Evolutionary conservation across 2,888 invertebrate genomes (phyloP), one percentile per base, ranked within the genome.

Genomic region (Patella caerulea): DNA sequence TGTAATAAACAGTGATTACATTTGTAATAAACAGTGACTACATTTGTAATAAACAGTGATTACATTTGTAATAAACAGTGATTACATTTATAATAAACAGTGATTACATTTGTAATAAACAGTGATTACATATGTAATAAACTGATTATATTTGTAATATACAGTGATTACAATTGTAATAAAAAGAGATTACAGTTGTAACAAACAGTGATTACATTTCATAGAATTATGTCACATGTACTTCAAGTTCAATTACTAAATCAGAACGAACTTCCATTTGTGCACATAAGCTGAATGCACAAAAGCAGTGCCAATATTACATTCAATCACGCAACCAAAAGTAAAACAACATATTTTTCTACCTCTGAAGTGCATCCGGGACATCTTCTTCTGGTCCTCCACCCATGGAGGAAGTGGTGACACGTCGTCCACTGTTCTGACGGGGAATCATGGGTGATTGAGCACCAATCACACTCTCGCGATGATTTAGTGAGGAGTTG

Each of bases 351-450:
- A 70, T 70, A 7, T 45, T 45, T 45, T 45, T 45, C 9, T 45
- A 89, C 88, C 87, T 89, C 79, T 88, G 86, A 14, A 89, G 76
- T 12, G 87, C 86, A 75, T 88, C 87, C 9, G 87, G 86, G 11
- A 87, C 82, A 59, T 85, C 85, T 15, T 82, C 82, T 17, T 86
- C 86, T 14, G 82, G 79, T 0, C 79, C 73, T 17, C 74, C 77
- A 11, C 65, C 65, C 65, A 65, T 65, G 0, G 83, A 78, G n/a
- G 81, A 83, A 71, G 81, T 81, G 54, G 80, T 79, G 71, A 81
- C 79, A n/a, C 82, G 77, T 70, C 84, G 83, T 55, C 81, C 83
- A 15, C 81, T 79, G 53, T 84, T 84, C 53, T 85, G 82, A 17
- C 87, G 78, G 19, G 85, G 81, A 24, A 86, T 82, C 80, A 87